A percentile compares a stretch with the other conserved stretches of the same genome.
phyloP scores from a whole-genome alignment of 64 coral and sea anemone genomes.

The Platygyra sinensis region DNA sequence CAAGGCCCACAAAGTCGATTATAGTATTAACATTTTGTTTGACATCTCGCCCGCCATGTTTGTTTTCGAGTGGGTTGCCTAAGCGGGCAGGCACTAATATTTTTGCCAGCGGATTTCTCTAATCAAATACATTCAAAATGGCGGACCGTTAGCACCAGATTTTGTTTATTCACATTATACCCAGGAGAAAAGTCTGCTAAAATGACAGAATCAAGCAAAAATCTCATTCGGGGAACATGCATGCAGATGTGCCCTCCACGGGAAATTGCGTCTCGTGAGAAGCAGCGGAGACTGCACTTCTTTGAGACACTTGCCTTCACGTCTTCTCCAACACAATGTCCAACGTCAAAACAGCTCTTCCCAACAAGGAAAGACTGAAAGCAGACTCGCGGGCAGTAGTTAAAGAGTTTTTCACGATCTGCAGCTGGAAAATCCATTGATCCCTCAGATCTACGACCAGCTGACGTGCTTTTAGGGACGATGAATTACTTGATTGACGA shows the following conservation, averaged over 20 bases:
- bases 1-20: neutral
- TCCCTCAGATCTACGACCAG: constrained; percentile 55
- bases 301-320: constrained; percentile 59
- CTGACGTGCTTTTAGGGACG: constrained; percentile 49
- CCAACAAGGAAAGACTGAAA: neutral
- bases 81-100: constrained; percentile 35
- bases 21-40: neutral
- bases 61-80: constrained; percentile 88
- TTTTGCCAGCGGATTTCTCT: constrained; percentile 12
- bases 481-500: constrained; percentile 79
- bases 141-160: neutral
- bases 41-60: constrained; percentile 72
- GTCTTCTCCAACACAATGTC: no score
- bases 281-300: constrained; percentile 66
- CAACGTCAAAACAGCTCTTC: neutral
- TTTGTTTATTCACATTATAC: neutral
- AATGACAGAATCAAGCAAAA: neutral
- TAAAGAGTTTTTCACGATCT: constrained; percentile 73
- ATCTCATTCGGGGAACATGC: constrained; percentile 35
- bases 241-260: constrained; percentile 62
- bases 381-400: constrained; percentile 53
- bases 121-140: constrained; percentile 16
- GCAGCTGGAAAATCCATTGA: constrained; percentile 74
- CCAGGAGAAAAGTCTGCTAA: neutral
- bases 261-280: constrained; percentile 48